A percentile compares a stretch with the other conserved stretches of the same genome.
These are phyloP conservation scores for Pseudonaja textilis DNA, from an alignment of 2,113 vertebrate species.

Conservation along the genomic window DNA sequence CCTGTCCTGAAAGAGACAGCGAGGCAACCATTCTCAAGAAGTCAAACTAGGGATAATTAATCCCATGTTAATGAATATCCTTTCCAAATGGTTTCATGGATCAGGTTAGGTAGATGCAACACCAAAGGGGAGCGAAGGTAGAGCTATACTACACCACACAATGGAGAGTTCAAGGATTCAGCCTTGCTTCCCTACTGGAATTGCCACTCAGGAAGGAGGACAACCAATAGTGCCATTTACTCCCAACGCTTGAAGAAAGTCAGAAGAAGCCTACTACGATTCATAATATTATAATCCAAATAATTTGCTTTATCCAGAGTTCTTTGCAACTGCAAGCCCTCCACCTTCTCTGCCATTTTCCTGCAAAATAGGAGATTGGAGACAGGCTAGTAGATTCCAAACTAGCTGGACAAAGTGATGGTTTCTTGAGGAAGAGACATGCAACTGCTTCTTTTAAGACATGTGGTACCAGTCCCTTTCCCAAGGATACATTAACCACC, in stretches of 20 bases:
- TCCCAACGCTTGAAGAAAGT: not conserved
- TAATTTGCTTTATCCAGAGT: not conserved
- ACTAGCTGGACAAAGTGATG: not conserved
- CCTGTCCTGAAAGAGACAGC: not conserved
- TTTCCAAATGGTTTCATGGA: not conserved
- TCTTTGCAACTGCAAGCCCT: not conserved
- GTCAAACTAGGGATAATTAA: not conserved
- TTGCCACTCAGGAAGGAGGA: not conserved
- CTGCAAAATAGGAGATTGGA: not conserved
- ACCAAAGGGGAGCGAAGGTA: not conserved
- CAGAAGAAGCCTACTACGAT: not conserved
- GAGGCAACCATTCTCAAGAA: not conserved
- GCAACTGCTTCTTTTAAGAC: not conserved
- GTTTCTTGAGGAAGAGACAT: not conserved
- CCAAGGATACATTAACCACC: not conserved
- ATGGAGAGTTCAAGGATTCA: not conserved
- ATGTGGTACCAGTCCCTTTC: not conserved
- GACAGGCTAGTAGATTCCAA: not conserved
- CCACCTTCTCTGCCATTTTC: not conserved
- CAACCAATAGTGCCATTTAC: not conserved
- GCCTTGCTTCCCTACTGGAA: not conserved
- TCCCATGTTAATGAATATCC: not conserved
- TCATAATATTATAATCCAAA: not conserved
- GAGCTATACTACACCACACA: not conserved
- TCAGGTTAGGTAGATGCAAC: not conserved